These are phyloP conservation scores for Deladenus siricidicola DNA, from an alignment of 2,888 invertebrate genomes.

Conservation along the genomic window DNA sequence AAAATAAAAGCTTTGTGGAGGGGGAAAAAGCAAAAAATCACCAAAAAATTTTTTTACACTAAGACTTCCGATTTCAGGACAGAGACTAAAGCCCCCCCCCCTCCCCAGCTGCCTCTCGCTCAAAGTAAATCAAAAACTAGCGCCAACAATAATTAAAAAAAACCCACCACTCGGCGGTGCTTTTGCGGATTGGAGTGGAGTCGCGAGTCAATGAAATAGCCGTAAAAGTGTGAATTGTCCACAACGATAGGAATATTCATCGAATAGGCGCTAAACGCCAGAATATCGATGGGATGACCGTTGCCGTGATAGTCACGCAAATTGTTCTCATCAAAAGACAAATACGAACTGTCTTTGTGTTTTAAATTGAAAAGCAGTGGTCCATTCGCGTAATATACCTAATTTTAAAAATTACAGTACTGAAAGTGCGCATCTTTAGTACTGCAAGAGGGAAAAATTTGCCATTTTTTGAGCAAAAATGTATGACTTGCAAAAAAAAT, in stretches of 20 bases:
- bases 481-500: too few species aligned
- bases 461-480: too few species aligned
- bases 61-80: too few species aligned
- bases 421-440: too few species aligned
- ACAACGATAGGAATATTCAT: conserved; percentile 65
- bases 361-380: conserved; percentile 71
- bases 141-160: neutral
- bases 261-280: conserved; percentile 55
- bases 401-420: too few species aligned
- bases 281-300: conserved; percentile 35
- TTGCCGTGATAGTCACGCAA: conserved; percentile 61
- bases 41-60: too few species aligned
- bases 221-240: conserved; percentile 74
- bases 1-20: neutral
- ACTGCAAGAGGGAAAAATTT: too few species aligned
- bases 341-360: conserved; percentile 52
- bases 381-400: conserved; percentile 29
- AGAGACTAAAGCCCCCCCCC: too few species aligned
- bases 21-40: neutral
- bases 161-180: neutral
- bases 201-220: conserved; percentile 70
- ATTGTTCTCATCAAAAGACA: conserved; percentile 68
- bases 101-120: too few species aligned
- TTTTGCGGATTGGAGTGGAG: conserved; percentile 4
- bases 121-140: too few species aligned